Conservation (phyloP, 2,113 vertebrate species). For the Nestor notabilis region DNA sequence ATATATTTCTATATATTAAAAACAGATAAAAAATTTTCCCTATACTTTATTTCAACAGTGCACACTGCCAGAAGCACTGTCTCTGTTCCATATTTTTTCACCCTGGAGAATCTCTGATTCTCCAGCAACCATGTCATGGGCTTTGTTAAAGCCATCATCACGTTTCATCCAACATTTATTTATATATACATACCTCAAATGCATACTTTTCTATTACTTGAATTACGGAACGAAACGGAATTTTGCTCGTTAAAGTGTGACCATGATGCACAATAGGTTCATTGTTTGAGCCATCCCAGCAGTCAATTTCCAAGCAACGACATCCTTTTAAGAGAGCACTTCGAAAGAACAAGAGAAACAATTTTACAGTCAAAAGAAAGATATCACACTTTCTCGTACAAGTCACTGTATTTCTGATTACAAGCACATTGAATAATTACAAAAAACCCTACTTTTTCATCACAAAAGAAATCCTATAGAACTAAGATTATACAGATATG, state of each 20-base stretch:
- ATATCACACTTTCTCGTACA: not conserved
- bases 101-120: not conserved
- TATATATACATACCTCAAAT: constrained; percentile 78
- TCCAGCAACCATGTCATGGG: not conserved
- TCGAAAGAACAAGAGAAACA: not conserved
- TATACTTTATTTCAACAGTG: not conserved
- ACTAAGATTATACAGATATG: not conserved
- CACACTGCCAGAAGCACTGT: not conserved
- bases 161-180: not conserved
- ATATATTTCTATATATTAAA: not conserved
- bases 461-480: not conserved
- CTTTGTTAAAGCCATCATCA: not conserved
- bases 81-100: not conserved
- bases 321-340: constrained; percentile 88
- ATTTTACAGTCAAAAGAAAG: not conserved
- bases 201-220: constrained; percentile 81
- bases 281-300: constrained; percentile 84
- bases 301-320: constrained; percentile 91
- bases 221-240: constrained; percentile 85
- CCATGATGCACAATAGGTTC: constrained; percentile 89
- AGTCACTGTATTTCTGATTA: not conserved
- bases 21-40: not conserved
- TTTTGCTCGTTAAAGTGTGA: constrained; percentile 85
- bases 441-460: not conserved
- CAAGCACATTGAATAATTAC: not conserved